Evolutionary conservation across 2,797 vertebrate genomes (phyloP), one percentile per base, ranked within the genome.

Genomic region (Coendou prehensilis): DNA sequence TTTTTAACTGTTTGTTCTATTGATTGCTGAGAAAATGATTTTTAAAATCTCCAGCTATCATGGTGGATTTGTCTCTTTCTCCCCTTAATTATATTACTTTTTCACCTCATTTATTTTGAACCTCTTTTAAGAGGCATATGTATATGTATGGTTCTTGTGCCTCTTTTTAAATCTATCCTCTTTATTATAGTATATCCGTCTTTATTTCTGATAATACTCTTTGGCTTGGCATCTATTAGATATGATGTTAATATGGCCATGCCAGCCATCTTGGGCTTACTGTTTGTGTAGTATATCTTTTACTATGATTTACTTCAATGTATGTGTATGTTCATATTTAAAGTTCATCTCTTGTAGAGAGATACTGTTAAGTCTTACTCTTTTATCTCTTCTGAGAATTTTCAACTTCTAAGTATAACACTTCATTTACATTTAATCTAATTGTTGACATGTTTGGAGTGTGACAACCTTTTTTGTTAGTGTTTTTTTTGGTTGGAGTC

Each of bases 161-260:
- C 30, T 84, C 86, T 84, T 56, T 64, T 4, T 18, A 45, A 71
- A 79, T 63, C 54, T 79, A 37, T 78, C 2, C 2, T 84, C 78
- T 82, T 71, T 94, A 28, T 63, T 83, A 52, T 28, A 61, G 15
- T 69, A 8, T 45, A 28, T 41, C 78, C 23, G 20, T 9, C 23
- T 61, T 61, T 59, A 54, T 78, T 52, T 90, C 61, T 94, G 45
- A 61, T 73, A 71, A 88, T 91, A 37, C 61, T 88, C 13, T 93
- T 78, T 73, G 50, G 63, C 54, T 89, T 67, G 47, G n/a, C 57
- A 69, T 86, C 57, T 75, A 20, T 67, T 52, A 67, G 28, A 89
- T 81, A 1, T 75, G 22, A 57, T 59, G 80, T 30, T 59, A 67
- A 47, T 59, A 22, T 45, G 85, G 28, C 11, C 45, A 33, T 2